Evolutionary conservation across 2,797 vertebrate genomes (phyloP).

Genomic region (Anguilla pacifica): DNA sequence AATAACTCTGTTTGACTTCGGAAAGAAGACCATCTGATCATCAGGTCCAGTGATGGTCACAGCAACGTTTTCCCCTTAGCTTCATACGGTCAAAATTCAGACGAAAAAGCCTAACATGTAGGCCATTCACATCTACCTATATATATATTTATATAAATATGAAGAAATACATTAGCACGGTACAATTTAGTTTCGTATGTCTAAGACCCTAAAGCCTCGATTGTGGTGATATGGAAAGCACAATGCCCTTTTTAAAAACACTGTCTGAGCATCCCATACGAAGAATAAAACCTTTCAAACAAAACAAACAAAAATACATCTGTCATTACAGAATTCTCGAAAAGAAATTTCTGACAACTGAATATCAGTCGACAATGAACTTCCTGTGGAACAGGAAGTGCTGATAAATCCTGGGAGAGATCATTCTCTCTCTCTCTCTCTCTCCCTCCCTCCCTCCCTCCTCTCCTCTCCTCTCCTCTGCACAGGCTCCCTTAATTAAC

Average conservation of each 20-base stretch:
- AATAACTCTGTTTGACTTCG: not conserved
- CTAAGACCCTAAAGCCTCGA: constrained; percentile 34
- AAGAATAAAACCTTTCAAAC: constrained; percentile 50
- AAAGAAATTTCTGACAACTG: constrained; percentile 77
- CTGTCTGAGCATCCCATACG: constrained; percentile 56
- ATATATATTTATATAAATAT: not conserved
- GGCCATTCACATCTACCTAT: constrained; percentile 23
- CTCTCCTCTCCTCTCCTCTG: not conserved
- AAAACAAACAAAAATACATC: constrained; percentile 63
- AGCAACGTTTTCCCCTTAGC: not conserved
- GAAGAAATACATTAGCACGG: constrained; percentile 21
- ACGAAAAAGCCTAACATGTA: constrained; percentile 13
- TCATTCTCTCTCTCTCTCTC: not conserved
- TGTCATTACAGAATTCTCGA: constrained; percentile 71
- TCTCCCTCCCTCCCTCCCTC: too few relatives aligned
- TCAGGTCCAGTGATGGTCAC: not conserved
- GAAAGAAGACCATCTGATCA: constrained; percentile 15
- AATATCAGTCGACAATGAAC: constrained; percentile 74
- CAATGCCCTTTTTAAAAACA: constrained; percentile 63
- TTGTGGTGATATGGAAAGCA: constrained; percentile 45
- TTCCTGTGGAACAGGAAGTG: constrained; percentile 59
- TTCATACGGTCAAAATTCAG: not conserved
- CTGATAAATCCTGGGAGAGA: constrained; percentile 41
- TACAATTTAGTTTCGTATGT: constrained; percentile 20
- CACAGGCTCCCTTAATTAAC: not conserved